A percentile compares a stretch with the other conserved stretches of the same genome.
These are phyloP conservation scores for Bergia puertoricense DNA, from an alignment of 92 coral and sea anemone genomes.

Conservation along the genomic window DNA sequence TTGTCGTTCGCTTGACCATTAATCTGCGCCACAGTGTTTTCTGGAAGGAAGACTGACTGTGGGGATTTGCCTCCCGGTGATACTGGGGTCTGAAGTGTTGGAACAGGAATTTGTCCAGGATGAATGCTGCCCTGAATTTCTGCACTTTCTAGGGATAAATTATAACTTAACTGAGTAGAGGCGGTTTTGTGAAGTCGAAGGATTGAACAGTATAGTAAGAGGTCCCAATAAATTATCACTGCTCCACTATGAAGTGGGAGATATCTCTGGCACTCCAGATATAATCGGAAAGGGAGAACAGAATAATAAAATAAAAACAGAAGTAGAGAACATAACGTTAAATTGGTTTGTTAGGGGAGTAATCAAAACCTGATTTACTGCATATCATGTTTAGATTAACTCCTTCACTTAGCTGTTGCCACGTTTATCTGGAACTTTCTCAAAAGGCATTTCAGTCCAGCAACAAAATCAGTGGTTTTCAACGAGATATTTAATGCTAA, in stretches of 20 bases:
- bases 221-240: not conserved
- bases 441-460: too few relatives aligned
- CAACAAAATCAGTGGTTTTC: too few relatives aligned
- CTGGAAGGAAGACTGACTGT: not conserved
- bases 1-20: not conserved
- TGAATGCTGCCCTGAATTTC: conserved; percentile 38
- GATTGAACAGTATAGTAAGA: not conserved
- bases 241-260: not conserved
- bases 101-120: not conserved
- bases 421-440: too few relatives aligned
- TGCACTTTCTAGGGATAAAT: not conserved
- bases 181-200: not conserved
- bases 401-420: too few relatives aligned
- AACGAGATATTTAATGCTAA: too few relatives aligned
- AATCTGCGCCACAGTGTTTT: not conserved
- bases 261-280: too few relatives aligned
- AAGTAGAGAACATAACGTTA: too few relatives aligned
- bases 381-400: too few relatives aligned
- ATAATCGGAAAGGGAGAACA: too few relatives aligned
- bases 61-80: not conserved
- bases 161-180: not conserved
- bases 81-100: not conserved
- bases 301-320: too few relatives aligned
- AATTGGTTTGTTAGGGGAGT: too few relatives aligned
- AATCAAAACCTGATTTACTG: too few relatives aligned